These are phyloP conservation scores for Trichogramma dendrolimi DNA, from an alignment of 2,888 invertebrate genomes.

Conservation along the genomic window DNA sequence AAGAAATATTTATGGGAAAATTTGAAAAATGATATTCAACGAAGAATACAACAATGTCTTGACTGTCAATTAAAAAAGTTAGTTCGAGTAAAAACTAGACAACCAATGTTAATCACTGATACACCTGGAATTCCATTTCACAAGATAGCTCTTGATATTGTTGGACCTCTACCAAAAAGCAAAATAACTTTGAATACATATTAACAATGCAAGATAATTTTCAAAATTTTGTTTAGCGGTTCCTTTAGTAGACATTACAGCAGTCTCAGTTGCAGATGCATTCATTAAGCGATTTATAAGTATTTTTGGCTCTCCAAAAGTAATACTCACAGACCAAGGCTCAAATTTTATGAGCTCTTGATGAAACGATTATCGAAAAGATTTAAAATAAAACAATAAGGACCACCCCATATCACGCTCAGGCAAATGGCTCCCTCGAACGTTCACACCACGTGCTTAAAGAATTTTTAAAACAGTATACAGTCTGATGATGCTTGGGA, in stretches of 20 bases:
- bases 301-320: conserved; percentile 27
- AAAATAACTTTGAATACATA: conserved; percentile 27
- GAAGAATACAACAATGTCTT: conserved; percentile 23
- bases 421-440: conserved; percentile 30
- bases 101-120: conserved; percentile 26
- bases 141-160: conserved; percentile 26
- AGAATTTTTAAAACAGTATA: conserved; percentile 25
- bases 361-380: conserved; percentile 26
- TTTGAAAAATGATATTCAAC: conserved; percentile 19
- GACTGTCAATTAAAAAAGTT: conserved; percentile 22
- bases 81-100: conserved; percentile 17
- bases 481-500: conserved; percentile 19
- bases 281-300: conserved; percentile 30
- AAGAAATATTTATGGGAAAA: conserved; percentile 13
- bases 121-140: conserved; percentile 24
- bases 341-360: conserved; percentile 29
- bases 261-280: conserved; percentile 29
- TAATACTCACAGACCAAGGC: conserved; percentile 32
- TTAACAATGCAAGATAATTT: conserved; percentile 28
- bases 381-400: conserved; percentile 28
- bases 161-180: conserved; percentile 28
- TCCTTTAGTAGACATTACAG: conserved; percentile 19
- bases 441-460: conserved; percentile 26
- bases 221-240: conserved; percentile 20
- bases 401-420: conserved; percentile 30